Evolutionary conservation across 2,888 invertebrate species (phyloP), one percentile per base, ranked within the genome.

Genomic region (Zaprionus bogoriensis): DNA sequence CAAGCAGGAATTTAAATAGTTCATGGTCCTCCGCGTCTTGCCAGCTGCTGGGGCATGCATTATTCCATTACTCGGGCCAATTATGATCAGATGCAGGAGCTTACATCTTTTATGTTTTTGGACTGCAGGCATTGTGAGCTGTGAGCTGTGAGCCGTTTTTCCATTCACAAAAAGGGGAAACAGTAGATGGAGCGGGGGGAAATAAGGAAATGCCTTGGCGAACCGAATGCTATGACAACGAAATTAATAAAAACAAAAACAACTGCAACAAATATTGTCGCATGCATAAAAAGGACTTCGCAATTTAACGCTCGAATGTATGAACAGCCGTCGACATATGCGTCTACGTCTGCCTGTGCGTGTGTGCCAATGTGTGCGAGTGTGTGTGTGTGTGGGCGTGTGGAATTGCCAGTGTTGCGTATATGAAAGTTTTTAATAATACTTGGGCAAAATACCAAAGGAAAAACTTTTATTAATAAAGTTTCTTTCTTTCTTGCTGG

Each of bases 391-490:
- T 54, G 41, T 38, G 42, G 27, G 58, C 44, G 48, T 68, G 45
- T 61, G 62, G 62, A 51, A 64, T 60, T 78, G 74, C 61, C 77
- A 71, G 63, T 75, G 59, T 71, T 86, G 81, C 84, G 65, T 86
- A 84, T 74, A 80, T 77, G 78, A 84, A 81, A 81, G 87, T 81
- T 81, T 81, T 81, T 87, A 87, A 81, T 81, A 87, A 87, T 81
- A 80, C 87, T 80, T 77, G 78, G 75, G 58, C 63, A 67, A 80
- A 87, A 87, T 85, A 72, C 79, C 83, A 81, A 81, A 84, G 82
- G 83, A 87, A 82, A 82, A 87, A 82, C 87, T 87, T 82, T 82
- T 82, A 82, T 82, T 82, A 82, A 82, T 87, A 82, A 82, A 82
- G 87, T 87, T 82, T 82, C 86, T 64, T 87, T 79, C 79, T 87